Evolutionary conservation across 2,797 vertebrate genomes (phyloP).

Genomic region (Rhinella marina): DNA sequence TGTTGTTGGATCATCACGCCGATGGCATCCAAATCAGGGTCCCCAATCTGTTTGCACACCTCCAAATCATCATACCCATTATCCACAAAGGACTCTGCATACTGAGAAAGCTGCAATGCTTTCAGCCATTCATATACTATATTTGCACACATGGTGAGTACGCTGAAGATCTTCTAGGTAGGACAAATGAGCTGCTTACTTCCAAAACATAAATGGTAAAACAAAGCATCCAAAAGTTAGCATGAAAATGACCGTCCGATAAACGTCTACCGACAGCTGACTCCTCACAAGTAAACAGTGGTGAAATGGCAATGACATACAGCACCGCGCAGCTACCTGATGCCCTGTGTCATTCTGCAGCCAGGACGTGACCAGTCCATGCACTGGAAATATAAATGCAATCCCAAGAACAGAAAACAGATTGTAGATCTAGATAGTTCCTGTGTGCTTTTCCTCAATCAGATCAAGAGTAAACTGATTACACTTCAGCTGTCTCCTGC

Average conservation of each 20-base stretch:
- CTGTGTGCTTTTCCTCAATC: slow-evolving; percentile 25
- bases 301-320: slow-evolving; percentile 23
- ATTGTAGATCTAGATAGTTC: slow-evolving; percentile 22
- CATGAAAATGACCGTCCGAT: not conserved
- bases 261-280: not conserved
- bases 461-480: slow-evolving; percentile 39
- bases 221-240: slow-evolving; percentile 9
- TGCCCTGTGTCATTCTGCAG: slow-evolving; percentile 42
- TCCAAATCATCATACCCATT: slow-evolving; percentile 98
- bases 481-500: slow-evolving; percentile 30
- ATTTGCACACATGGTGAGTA: slow-evolving; percentile 84
- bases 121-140: slow-evolving; percentile 97
- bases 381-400: slow-evolving; percentile 21
- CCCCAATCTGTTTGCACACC: slow-evolving; percentile 97
- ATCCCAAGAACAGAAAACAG: not conserved
- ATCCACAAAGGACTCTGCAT: slow-evolving; percentile 94
- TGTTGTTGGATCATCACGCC: slow-evolving; percentile 90
- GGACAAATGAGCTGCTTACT: not conserved
- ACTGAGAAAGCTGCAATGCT: slow-evolving; percentile 92
- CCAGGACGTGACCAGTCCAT: slow-evolving; percentile 2
- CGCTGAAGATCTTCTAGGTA: not conserved
- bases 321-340: slow-evolving; percentile 13
- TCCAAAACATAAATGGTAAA: slow-evolving; percentile 28
- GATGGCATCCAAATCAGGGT: slow-evolving; percentile 97
- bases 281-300: slow-evolving; percentile 15